Evolutionary conservation across 2,797 vertebrate species (phyloP), one percentile per base, ranked within the genome.

Genomic region (Lycodopsis pacificus): DNA sequence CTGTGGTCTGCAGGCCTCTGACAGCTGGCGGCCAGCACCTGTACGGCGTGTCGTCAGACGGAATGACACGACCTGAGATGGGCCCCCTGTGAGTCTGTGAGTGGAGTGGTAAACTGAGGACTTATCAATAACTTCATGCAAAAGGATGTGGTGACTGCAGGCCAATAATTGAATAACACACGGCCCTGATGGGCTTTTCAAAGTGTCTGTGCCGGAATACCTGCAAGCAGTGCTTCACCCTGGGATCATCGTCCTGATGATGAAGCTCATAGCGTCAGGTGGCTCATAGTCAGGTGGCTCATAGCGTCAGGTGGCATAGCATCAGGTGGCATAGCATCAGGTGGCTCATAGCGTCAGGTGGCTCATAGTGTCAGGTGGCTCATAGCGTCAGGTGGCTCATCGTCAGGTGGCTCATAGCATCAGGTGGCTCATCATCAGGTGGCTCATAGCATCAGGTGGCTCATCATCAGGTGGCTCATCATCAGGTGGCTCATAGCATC

Each of bases 91-190:
- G 58, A 69, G 36, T 67, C 40, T 54, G 61, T 58, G 65, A 76
- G 59, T 4, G 56, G 32, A 53, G 20, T 53, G 56, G 34, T 74
- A 13, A 73, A 30, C 44, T 15, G 51, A 15, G 64, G 68, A 49
- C 76, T 83, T 49, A 65, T 91, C 38, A 93, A 94, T 93, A 86
- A 90, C 91, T 86, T 4, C 87, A 88, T 77, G 70, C 54, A 72
- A 82, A 91, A 79, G 81, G 14, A 84, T 82, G 77, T 82, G 65
- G 49, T 22, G 48, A 81, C 75, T 65, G 38, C 54, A 57, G 85
- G 88, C 73, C 71, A 77, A 82, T 51, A 66, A 74, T 59, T 72
- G 80, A 82, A 73, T 58, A 73, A 81, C 44, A 48, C 42, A 46
- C 15, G 44, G 46, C 17, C 4, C 63, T 65, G 76, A 62, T 91